phyloP scores from a whole-genome alignment of 2,113 vertebrate species.

The Otis tarda region DNA sequence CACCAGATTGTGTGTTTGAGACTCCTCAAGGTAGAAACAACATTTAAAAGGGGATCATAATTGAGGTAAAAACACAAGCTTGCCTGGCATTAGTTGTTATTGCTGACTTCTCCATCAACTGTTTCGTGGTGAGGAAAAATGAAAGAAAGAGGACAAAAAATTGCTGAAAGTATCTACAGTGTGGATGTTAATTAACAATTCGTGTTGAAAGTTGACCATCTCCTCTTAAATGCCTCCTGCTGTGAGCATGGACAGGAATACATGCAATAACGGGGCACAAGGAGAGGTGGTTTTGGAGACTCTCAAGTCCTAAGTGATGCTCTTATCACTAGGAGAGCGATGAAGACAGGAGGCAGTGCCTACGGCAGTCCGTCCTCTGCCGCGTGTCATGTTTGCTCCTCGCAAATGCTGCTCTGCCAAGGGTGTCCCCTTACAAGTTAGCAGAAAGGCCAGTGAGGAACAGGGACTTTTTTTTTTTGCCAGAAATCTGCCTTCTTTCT shows the following conservation, averaged over 20 bases:
- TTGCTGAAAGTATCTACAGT: not conserved
- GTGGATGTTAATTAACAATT: not conserved
- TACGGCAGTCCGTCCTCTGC: fast-evolving
- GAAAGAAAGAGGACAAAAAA: not conserved
- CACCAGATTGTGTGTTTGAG: not conserved
- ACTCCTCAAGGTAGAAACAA: not conserved
- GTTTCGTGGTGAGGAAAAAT: not conserved
- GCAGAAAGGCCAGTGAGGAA: not conserved
- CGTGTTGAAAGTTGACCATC: fast-evolving
- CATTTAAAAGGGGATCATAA: not conserved
- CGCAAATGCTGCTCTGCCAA: not conserved
- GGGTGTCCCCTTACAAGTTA: not conserved
- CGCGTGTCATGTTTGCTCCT: not conserved
- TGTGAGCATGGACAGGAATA: not conserved
- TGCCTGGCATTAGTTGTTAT: not conserved
- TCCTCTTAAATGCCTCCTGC: not conserved
- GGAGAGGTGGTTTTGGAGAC: not conserved
- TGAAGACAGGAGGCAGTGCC: not conserved
- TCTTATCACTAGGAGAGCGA: fast-evolving
- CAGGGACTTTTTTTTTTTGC: not conserved
- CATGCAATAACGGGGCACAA: fast-evolving
- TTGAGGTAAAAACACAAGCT: not conserved
- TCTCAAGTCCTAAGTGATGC: no score
- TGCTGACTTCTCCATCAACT: not conserved
- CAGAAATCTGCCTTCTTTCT: not conserved